Conservation (phyloP, 2,888 invertebrate species). For the Athalia cordata region DNA sequence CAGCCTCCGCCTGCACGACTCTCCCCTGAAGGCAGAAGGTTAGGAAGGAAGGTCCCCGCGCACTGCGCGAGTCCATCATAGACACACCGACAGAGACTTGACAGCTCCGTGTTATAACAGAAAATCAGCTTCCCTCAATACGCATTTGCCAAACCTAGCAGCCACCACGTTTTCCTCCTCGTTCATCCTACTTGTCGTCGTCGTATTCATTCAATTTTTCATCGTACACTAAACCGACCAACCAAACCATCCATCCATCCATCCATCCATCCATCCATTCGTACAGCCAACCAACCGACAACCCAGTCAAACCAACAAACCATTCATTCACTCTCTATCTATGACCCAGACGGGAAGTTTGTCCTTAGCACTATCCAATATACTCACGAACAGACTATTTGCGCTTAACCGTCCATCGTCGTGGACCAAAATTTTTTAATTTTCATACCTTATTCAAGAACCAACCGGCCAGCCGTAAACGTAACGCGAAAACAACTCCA, state of each 20-base stretch:
- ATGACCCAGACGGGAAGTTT: conserved; percentile 57
- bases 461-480: conserved; percentile 66
- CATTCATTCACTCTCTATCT: conserved; percentile 41
- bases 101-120: conserved; percentile 57
- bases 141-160: conserved; percentile 1
- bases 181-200: not conserved
- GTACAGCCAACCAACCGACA: not conserved
- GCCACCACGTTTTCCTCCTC: not conserved
- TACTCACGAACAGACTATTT: conserved; percentile 12
- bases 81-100: conserved; percentile 66
- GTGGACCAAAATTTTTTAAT: conserved; percentile 59
- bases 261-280: not conserved
- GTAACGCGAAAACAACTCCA: conserved; percentile 51
- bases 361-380: conserved; percentile 43
- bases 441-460: conserved; percentile 69
- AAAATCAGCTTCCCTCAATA: not conserved
- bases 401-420: conserved; percentile 15
- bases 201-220: too few species aligned
- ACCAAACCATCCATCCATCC: not conserved
- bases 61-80: conserved; percentile 70
- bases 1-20: conserved; percentile 56
- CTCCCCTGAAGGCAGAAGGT: conserved; percentile 60
- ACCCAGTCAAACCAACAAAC: not conserved
- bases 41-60: conserved; percentile 62
- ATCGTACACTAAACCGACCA: too few species aligned